phyloP scores from a whole-genome alignment of 1,140 invertebrate species.

The Melanaphis sacchari region DNA sequence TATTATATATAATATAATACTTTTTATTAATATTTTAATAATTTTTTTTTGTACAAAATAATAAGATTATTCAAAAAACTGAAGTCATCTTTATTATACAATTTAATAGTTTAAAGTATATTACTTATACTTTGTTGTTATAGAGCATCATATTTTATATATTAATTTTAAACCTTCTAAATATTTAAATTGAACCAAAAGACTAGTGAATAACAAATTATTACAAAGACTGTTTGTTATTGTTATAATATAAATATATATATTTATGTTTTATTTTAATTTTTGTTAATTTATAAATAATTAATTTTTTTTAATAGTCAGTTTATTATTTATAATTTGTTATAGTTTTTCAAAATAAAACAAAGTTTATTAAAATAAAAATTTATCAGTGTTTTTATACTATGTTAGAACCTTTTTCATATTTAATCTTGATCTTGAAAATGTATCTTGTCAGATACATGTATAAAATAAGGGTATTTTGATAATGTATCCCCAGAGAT shows the following conservation, averaged over 20 bases:
- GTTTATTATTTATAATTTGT: not conserved
- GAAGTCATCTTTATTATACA: not conserved
- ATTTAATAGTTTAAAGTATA: too few species aligned
- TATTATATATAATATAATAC: not conserved
- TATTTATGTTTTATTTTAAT: conserved; percentile 27
- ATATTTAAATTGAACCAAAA: too few species aligned
- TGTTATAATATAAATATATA: not conserved
- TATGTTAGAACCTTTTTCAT: not conserved
- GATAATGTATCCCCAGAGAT: conserved; percentile 28
- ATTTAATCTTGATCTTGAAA: not conserved
- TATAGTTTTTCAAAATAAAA: conserved; percentile 13
- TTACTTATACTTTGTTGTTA: too few species aligned
- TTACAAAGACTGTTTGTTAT: too few species aligned
- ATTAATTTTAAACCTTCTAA: too few species aligned
- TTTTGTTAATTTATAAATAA: not conserved
- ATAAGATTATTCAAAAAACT: not conserved
- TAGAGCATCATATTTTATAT: too few species aligned
- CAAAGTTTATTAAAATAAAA: not conserved
- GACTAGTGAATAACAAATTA: too few species aligned
- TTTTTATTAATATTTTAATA: not conserved
- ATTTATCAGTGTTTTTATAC: not conserved
- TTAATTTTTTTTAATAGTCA: not conserved
- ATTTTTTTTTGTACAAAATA: not conserved
- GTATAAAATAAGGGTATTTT: not conserved
- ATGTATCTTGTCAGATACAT: conserved; percentile 33